Conservation (phyloP, 2,797 vertebrate species). For the Pteropus rufus region DNA sequence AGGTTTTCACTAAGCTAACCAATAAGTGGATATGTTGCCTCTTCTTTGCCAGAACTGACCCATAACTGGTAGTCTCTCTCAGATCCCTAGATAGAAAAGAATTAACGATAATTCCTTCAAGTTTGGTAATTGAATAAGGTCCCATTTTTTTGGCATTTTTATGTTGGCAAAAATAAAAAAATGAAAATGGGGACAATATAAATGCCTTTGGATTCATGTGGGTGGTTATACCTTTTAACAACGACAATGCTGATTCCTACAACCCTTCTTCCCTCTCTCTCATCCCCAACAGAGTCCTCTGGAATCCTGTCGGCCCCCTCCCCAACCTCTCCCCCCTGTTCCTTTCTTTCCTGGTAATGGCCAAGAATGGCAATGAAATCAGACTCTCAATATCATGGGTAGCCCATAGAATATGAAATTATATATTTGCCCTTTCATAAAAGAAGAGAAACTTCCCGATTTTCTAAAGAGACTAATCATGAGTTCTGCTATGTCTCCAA, state of each 20-base stretch:
- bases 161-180: neutral
- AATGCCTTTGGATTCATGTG: neutral
- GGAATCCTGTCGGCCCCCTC: neutral
- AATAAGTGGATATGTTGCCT: conserved; percentile 82
- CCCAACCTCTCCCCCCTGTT: too few relatives aligned
- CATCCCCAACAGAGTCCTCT: neutral
- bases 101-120: conserved; percentile 18
- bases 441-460: neutral
- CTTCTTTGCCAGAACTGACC: conserved; percentile 95
- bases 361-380: neutral
- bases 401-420: neutral
- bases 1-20: conserved; percentile 85
- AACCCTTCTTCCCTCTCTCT: neutral
- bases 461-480: neutral
- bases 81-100: conserved; percentile 83
- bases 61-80: conserved; percentile 94
- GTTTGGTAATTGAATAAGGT: neutral
- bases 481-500: neutral
- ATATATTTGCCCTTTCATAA: neutral
- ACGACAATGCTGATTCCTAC: neutral
- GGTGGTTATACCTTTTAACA: neutral
- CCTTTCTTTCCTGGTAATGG: neutral
- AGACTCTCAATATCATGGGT: neutral
- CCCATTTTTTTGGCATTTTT: neutral
- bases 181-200: neutral